phyloP scores from a whole-genome alignment of 2,797 vertebrate genomes.

The Lutjanus argentimaculatus region DNA sequence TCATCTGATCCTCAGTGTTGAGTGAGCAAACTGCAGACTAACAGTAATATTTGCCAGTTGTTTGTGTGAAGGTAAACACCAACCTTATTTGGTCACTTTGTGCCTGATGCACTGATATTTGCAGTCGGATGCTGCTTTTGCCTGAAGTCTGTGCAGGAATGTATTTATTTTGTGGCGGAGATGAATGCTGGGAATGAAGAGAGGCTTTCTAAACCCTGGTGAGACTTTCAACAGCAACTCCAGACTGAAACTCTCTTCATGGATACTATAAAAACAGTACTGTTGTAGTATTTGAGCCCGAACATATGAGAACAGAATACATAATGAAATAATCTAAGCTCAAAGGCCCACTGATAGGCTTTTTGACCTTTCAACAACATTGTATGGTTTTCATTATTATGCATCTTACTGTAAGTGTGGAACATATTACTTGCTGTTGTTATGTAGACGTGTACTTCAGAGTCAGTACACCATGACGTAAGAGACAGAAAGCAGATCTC shows the following conservation, averaged over 20 bases:
- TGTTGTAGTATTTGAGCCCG: background rate
- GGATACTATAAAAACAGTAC: background rate
- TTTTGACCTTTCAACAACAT: background rate
- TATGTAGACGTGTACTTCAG: background rate
- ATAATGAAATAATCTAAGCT: background rate
- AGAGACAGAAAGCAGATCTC: too few relatives aligned
- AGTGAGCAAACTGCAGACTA: background rate
- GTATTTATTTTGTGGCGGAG: background rate
- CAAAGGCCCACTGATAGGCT: background rate
- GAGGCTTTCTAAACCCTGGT: background rate
- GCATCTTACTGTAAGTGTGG: background rate
- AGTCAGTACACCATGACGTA: too few relatives aligned
- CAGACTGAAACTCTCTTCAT: background rate
- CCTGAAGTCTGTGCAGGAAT: constrained; percentile 10
- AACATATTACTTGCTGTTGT: background rate
- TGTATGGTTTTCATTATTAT: background rate
- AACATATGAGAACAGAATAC: background rate
- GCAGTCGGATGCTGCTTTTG: background rate
- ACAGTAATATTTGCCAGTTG: background rate
- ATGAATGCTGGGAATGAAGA: background rate
- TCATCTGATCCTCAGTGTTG: background rate
- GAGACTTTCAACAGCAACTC: background rate
- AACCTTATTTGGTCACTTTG: background rate
- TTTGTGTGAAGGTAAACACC: background rate
- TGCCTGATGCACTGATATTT: background rate